Base-by-base conservation (phyloP, 2,888 invertebrate species). In the Apodemia hepburni region DNA sequence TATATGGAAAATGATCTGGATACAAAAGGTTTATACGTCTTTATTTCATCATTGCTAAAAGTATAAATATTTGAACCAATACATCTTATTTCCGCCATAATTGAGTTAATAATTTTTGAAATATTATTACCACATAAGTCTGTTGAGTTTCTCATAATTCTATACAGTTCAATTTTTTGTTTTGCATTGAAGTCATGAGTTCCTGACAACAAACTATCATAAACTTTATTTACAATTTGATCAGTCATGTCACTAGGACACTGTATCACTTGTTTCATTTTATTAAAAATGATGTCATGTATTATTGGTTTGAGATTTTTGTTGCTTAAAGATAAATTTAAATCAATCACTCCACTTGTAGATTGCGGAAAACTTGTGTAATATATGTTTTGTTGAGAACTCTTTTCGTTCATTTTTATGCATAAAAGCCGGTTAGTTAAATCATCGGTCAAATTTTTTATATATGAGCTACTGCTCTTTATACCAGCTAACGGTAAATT, bases 1-100 rank as follows among this genome's bases (percentile, higher is more conserved):
- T 65, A 70, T 38, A 69, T 57, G 5, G 62, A 58, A 33, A 65
- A 29, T 5, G 61, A 57, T 42, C 59, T 60, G 5, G 58, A 22
- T 29, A 49, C 47, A 60, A 22, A 51, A 35, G 35, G 18, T 22
- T 38, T 60, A 29, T 42, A 27, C 7, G 29, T 9, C 12, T 61
- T 62, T 45, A 9, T 18, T 33, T 18, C n/a, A 35, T 15, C 22
- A 1, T 51, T 57, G 22, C 49, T 54, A 18, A 27, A 15, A 15
- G 12, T 17, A 15, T 12, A 49, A 51, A 18, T 35, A 35, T 17
- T 17, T 17, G 51, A 33, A 7, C 18, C 45, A 17, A 18, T n/a
- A 29, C 12, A 51, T 51, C 51, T 35, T 54, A 27, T 54, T 51
- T 61, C 9, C 5, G 1, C 8, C 33, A 17, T n/a, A 54, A 54